These are phyloP conservation scores for Pogonophryne albipinna DNA, from an alignment of 2,797 vertebrate genomes.

Conservation along the genomic window DNA sequence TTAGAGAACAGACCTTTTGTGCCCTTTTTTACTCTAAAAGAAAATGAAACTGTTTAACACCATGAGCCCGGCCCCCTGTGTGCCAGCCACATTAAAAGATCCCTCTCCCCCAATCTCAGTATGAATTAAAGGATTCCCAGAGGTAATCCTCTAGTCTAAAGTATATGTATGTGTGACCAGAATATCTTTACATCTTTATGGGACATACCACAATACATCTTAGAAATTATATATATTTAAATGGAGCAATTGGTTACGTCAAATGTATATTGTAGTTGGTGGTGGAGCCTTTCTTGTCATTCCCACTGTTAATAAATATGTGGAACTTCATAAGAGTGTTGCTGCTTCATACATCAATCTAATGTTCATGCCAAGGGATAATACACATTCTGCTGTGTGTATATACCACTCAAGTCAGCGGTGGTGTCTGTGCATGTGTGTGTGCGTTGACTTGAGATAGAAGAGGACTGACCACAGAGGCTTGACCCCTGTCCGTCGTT, in stretches of 20 bases:
- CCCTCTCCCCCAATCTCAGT: conserved; percentile 37
- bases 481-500: conserved; percentile 43
- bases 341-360: neutral
- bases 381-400: conserved; percentile 19
- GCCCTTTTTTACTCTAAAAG: conserved; percentile 36
- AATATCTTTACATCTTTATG: conserved; percentile 12
- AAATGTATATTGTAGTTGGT: neutral
- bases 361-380: conserved; percentile 33
- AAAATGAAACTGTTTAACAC: conserved; percentile 42
- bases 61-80: conserved; percentile 22
- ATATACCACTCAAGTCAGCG: neutral
- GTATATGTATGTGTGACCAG: conserved; percentile 35
- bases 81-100: conserved; percentile 55
- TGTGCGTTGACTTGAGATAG: conserved; percentile 16
- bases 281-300: neutral
- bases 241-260: neutral
- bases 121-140: conserved; percentile 41
- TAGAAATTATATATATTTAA: neutral
- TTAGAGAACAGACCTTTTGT: conserved; percentile 36
- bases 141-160: conserved; percentile 21
- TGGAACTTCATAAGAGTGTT: conserved; percentile 3
- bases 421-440: conserved; percentile 5
- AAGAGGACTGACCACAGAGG: conserved; percentile 17
- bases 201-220: neutral
- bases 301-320: conserved; percentile 6